Evolutionary conservation across 2,888 invertebrate genomes (phyloP).

Genomic region (Rotaria magnacalcarata): DNA sequence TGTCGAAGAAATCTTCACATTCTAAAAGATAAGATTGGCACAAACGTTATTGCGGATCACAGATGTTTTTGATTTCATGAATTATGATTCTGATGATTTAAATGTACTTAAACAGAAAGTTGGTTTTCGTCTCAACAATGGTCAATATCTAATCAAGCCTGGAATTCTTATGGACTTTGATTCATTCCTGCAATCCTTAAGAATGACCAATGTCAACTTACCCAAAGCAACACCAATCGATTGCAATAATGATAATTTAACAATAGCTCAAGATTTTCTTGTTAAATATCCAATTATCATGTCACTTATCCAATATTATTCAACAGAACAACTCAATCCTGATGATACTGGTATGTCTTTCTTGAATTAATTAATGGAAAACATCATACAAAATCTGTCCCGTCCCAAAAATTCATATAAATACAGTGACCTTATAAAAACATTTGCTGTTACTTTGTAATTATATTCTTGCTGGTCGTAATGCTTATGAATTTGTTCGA

Average conservation of each 20-base stretch:
- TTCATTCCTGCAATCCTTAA: not conserved
- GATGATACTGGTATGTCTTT: not conserved
- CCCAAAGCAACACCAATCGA: too few relatives aligned
- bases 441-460: not conserved
- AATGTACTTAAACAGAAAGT: not conserved
- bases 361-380: not conserved
- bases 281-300: too few relatives aligned
- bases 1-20: not conserved
- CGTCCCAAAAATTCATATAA: not conserved
- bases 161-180: not conserved
- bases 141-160: not conserved
- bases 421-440: not conserved
- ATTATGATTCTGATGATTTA: conserved; percentile 19
- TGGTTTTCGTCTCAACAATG: not conserved
- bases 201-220: too few relatives aligned
- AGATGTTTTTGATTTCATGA: not conserved
- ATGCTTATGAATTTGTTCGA: not conserved
- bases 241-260: too few relatives aligned
- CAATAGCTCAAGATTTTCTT: too few relatives aligned
- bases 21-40: not conserved
- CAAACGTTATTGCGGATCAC: not conserved
- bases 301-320: too few relatives aligned
- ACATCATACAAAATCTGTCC: not conserved
- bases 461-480: not conserved
- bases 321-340: not conserved